A percentile compares a stretch with the other conserved stretches of the same genome.
phyloP scores from a whole-genome alignment of 2,888 invertebrate species.

The Plebejus argus region DNA sequence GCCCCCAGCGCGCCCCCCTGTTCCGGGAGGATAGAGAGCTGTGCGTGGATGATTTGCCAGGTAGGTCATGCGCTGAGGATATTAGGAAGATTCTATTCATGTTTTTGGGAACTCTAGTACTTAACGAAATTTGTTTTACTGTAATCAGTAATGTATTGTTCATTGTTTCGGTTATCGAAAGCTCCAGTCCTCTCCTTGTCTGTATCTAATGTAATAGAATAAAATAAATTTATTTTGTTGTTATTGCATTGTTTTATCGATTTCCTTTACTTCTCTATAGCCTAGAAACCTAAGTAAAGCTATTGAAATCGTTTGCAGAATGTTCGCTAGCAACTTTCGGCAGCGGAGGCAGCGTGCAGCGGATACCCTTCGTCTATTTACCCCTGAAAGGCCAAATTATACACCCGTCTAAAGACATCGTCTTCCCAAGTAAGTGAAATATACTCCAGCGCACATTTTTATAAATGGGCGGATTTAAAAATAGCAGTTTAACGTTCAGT shows the following conservation, averaged over 20 bases:
- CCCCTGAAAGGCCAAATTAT: conserved; percentile 93
- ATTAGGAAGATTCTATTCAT: too few relatives aligned
- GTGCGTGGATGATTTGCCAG: conserved; percentile 92
- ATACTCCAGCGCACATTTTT: too few relatives aligned
- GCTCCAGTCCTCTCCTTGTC: too few relatives aligned
- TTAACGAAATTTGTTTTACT: too few relatives aligned
- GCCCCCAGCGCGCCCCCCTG: conserved; percentile 87
- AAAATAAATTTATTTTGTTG: too few relatives aligned
- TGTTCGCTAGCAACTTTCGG: conserved; percentile 91
- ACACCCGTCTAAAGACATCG: conserved; percentile 92
- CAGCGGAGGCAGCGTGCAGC: conserved; percentile 84
- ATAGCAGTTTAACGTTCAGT: not conserved
- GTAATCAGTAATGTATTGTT: too few relatives aligned
- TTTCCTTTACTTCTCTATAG: not conserved
- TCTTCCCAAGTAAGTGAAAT: conserved; percentile 84
- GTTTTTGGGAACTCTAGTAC: too few relatives aligned
- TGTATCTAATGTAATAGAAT: too few relatives aligned
- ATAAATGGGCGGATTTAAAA: too few relatives aligned
- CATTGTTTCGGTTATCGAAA: too few relatives aligned
- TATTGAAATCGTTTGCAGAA: conserved; percentile 77
- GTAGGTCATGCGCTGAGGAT: conserved; percentile 62
- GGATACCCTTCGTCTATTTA: conserved; percentile 92
- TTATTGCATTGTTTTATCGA: too few relatives aligned
- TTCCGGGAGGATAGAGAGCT: conserved; percentile 92
- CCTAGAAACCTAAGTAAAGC: not conserved